Conservation (phyloP, 2,113 vertebrate genomes). For the Columba janthina region DNA sequence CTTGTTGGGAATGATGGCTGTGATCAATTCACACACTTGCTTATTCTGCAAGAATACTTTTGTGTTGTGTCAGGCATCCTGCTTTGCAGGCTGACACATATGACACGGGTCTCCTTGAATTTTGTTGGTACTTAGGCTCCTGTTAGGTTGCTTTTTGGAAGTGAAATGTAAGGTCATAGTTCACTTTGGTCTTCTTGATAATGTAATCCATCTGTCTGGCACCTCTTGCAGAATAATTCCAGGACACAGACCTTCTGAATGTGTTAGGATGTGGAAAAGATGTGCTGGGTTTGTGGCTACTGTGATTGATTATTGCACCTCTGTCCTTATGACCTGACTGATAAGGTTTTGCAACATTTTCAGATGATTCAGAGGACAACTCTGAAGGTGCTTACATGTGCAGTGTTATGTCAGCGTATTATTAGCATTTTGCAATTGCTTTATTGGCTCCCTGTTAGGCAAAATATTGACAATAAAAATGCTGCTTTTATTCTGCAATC, state of each 20-base stretch:
- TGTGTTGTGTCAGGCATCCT: background rate
- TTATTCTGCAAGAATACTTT: background rate
- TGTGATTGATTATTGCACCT: background rate
- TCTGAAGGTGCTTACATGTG: background rate
- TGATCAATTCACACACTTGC: background rate
- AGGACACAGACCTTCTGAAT: background rate
- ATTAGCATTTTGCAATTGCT: constrained; percentile 50
- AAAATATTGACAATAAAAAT: constrained; percentile 75
- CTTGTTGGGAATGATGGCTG: background rate
- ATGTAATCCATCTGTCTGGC: background rate
- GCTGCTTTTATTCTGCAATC: constrained; percentile 65
- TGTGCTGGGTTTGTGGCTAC: background rate
- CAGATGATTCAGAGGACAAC: background rate
- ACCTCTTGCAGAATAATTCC: background rate
- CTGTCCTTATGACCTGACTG: constrained; percentile 17
- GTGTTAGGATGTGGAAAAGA: background rate
- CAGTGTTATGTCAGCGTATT: constrained; percentile 36
- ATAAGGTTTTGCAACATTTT: background rate
- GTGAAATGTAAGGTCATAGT: background rate
- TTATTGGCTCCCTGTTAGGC: constrained; percentile 74
- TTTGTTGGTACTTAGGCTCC: background rate
- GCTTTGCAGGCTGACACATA: fast-evolving
- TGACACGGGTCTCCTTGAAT: background rate
- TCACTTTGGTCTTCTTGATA: background rate
- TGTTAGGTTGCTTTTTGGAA: background rate